Conservation (phyloP, 2,113 vertebrate genomes). For the Peromyscus maniculatus region DNA sequence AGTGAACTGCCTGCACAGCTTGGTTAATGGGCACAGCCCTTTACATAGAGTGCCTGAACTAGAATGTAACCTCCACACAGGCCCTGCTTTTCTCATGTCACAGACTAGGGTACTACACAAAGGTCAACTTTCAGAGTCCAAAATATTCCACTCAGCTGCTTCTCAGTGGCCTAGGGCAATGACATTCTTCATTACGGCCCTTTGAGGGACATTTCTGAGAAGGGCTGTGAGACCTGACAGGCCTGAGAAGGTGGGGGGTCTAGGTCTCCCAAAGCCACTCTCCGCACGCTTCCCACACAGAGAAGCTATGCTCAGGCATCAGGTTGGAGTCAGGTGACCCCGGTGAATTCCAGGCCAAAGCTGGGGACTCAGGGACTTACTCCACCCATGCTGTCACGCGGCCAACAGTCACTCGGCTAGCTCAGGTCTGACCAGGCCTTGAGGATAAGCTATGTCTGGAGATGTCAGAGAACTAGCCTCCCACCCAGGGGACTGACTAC, state of each 20-base stretch:
- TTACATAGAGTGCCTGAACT: neutral
- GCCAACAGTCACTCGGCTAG: neutral
- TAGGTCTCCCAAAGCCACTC: neutral
- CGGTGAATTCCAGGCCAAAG: neutral
- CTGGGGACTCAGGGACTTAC: neutral
- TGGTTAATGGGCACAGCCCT: neutral
- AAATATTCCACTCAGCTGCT: neutral
- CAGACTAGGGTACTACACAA: neutral
- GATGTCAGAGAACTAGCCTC: neutral
- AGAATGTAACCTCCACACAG: accelerated
- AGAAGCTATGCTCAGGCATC: neutral
- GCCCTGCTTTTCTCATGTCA: neutral
- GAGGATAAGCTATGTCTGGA: no score
- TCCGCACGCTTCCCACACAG: neutral
- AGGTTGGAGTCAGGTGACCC: neutral
- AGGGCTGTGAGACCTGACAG: neutral
- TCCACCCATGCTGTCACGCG: neutral
- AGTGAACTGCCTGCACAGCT: no score
- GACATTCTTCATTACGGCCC: neutral
- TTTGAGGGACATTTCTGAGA: neutral
- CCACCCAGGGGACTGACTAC: neutral
- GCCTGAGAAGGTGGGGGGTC: neutral
- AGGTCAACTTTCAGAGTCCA: neutral
- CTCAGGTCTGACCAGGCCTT: neutral
- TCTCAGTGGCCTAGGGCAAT: neutral